Evolutionary conservation across 2,113 vertebrate species (phyloP), one percentile per base, ranked within the genome.

Genomic region (Athene noctua): DNA sequence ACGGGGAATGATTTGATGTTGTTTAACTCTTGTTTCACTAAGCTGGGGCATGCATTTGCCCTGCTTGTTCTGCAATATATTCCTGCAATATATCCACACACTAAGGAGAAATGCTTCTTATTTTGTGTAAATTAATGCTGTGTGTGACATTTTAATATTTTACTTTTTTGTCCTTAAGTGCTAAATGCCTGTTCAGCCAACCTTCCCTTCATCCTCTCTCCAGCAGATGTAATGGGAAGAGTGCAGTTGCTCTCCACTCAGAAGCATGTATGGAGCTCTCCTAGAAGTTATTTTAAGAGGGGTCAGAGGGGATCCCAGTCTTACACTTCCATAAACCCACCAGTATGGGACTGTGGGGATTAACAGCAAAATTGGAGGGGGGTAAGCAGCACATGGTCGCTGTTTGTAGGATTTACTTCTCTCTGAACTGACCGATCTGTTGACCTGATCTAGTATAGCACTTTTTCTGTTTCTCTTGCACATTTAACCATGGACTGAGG

Each of bases 1-100:
- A 92, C 94, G 8, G 79, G 90, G 94, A 95, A 95, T 97, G 96
- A 98, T 97, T 96, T 94, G 94, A 97, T 80, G 73, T 88, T 97
- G 84, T 91, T 97, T 98, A 97, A 97, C 96, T 97, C 96, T 97
- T 91, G 46, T 92, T 84, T 92, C 65, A 47, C 95, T 46, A 84
- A 97, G 88, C 85, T 75, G 42, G 22, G 78, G 86, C 55, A 47
- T 58, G 74, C 2, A 2, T 92, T 82, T 88, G 67, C 80, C 73
- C 84, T 92, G 93, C n/a, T 86, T 46, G 20, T 46, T 58, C 91
- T 96, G 96, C 92, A 23, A 0, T 38, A 19, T 38, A 86, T 80
- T 93, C 90, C 18, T 22, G 88, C 20, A 32, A 77, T 20, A 40
- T 81, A 97, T 66, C 68, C 72, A 82, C 94, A 92, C 11, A 7